Evolutionary conservation across 2,113 vertebrate species (phyloP), one percentile per base, ranked within the genome.

Genomic region (Hippolais icterina): DNA sequence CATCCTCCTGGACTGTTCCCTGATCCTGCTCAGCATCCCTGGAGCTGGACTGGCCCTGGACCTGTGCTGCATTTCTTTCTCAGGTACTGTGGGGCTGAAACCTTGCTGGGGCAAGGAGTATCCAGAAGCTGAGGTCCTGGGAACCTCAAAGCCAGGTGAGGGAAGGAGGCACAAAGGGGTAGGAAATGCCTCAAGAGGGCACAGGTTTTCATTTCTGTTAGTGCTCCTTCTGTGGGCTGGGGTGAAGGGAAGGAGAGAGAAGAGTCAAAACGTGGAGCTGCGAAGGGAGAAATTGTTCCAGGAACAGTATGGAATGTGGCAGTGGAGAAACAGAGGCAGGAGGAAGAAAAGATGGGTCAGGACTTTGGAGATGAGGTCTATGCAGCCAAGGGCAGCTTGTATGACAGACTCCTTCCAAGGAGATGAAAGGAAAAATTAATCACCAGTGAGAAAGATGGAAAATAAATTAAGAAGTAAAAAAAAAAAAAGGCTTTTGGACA

Each of bases 231-330:
- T 37, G 25, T 12, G n/a, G 19, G 3, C 74, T 37, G 46, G 27
- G 22, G 19, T 28, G 53, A 70, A 63, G 50, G 18, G 12, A 52
- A 80, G 44, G 60, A 53, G 44, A 31, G 27, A 64, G 24, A 71
- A 41, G 33, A 66, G 20, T 44, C 64, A 71, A 61, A 88, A 63
- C 1, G 5, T 3, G 20, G 68, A 76, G 24, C 1, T 12, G 37
- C 14, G 52, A 90, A 64, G 50, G 28, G 37, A 70, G 17, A 60
- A 79, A 31, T 23, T 14, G 19, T 42, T 35, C 50, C 1, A 33
- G 25, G 57, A 33, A 29, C 39, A 57, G 35, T 0, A 70, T 25
- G 12, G 31, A 39, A n/a, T 0, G 3, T 7, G 61, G 11, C 33
- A 56, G 29, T 17, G 65, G 31, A 82, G 74, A 61, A 69, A 31